These are phyloP conservation scores for Phaethornis superciliosus DNA, from an alignment of 2,113 vertebrate genomes.

Conservation along the genomic window DNA sequence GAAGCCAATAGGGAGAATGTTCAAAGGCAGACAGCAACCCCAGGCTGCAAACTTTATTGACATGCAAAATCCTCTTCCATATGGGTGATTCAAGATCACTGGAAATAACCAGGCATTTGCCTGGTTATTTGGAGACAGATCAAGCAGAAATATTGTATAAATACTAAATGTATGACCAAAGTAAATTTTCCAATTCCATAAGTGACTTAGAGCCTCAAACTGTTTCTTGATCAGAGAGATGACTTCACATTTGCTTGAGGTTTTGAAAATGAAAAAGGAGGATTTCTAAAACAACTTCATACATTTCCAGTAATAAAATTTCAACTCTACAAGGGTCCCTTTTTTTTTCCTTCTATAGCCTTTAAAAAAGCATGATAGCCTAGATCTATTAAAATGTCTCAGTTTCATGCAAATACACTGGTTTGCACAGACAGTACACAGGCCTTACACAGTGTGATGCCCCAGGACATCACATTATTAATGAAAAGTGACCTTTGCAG, in stretches of 20 bases:
- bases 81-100: not conserved
- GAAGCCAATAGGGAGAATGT: not conserved
- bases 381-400: not conserved
- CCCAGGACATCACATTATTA: not conserved
- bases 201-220: not conserved
- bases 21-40: not conserved
- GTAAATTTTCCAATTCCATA: not conserved
- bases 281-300: not conserved
- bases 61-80: not conserved
- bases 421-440: not conserved
- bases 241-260: not conserved
- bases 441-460: not conserved
- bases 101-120: not conserved
- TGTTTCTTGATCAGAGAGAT: not conserved
- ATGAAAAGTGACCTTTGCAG: not conserved
- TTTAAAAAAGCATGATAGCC: not conserved
- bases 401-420: not conserved
- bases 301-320: not conserved
- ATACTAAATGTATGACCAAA: slow-evolving; percentile 3
- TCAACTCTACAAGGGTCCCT: not conserved
- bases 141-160: not conserved
- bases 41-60: not conserved
- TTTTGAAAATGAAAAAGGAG: not conserved
- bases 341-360: not conserved
- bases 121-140: not conserved